phyloP scores from a whole-genome alignment of 2,113 vertebrate species.

The Calidris pygmaea region DNA sequence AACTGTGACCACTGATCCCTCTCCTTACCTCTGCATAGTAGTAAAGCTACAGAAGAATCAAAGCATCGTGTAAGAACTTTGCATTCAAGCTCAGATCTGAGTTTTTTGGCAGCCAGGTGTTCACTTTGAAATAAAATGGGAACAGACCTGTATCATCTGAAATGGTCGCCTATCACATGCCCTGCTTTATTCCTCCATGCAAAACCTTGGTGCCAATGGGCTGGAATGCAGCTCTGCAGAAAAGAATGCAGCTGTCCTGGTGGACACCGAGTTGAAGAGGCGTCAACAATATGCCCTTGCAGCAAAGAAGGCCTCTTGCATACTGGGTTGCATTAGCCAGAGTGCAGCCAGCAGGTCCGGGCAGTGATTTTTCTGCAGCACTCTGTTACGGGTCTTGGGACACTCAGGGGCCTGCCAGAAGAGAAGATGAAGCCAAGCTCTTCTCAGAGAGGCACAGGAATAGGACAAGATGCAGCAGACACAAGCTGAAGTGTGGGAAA shows the following conservation, averaged over 20 bases:
- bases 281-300: neutral
- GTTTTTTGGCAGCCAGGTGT: neutral
- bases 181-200: neutral
- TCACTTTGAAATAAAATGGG: neutral
- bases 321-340: neutral
- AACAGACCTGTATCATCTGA: neutral
- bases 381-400: neutral
- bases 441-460: neutral
- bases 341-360: neutral
- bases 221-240: neutral
- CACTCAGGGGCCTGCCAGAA: neutral
- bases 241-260: neutral
- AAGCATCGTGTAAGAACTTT: neutral
- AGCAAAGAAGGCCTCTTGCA: neutral
- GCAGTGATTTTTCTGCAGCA: neutral
- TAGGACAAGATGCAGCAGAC: neutral
- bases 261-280: neutral
- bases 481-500: neutral
- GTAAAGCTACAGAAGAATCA: neutral
- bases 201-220: neutral
- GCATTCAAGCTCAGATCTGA: neutral
- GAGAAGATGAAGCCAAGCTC: neutral
- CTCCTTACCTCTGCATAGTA: neutral
- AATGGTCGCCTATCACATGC: neutral
- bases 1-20: neutral